A percentile compares a stretch with the other conserved stretches of the same genome.
Conservation (phyloP, 2,888 invertebrate genomes). For the Autographa pulchrina region DNA sequence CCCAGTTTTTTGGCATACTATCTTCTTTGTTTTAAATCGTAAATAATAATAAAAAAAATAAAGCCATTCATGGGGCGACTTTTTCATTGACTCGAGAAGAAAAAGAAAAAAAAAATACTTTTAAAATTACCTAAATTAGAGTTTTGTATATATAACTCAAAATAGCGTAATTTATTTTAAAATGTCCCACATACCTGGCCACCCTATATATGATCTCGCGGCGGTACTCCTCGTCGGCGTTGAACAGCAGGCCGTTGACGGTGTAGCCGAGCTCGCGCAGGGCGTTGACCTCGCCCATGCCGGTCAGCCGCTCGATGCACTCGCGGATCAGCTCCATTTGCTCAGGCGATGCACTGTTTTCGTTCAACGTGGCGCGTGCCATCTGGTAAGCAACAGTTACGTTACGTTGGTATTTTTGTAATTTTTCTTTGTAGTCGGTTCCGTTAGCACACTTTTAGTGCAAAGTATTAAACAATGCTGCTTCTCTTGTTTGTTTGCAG, state of each 20-base stretch:
- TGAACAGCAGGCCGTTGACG: slow-evolving; percentile 77
- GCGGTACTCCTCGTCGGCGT: slow-evolving; percentile 78
- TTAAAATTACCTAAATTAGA: too few relatives aligned
- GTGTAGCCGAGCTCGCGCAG: slow-evolving; percentile 69
- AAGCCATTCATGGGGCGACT: too few relatives aligned
- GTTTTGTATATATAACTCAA: too few relatives aligned
- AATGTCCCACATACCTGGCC: slow-evolving; percentile 69
- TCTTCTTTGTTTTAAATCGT: too few relatives aligned
- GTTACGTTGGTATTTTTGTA: too few relatives aligned
- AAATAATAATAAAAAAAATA: too few relatives aligned
- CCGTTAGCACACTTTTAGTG: too few relatives aligned
- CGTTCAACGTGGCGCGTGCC: slow-evolving; percentile 70
- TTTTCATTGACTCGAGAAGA: too few relatives aligned
- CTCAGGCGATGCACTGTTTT: slow-evolving; percentile 67
- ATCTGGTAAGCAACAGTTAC: slow-evolving; percentile 64
- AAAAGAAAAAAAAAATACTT: too few relatives aligned
- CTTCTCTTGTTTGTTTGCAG: too few relatives aligned
- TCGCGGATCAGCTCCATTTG: slow-evolving; percentile 72
- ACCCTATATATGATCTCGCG: slow-evolving; percentile 74
- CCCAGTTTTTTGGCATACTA: neutral
- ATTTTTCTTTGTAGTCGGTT: too few relatives aligned
- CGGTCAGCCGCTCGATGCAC: slow-evolving; percentile 75
- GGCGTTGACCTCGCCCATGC: slow-evolving; percentile 75
- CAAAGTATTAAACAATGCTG: too few relatives aligned
- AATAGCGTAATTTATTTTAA: neutral